Conservation (phyloP, 2,797 vertebrate species). For the Artibeus lituratus region DNA sequence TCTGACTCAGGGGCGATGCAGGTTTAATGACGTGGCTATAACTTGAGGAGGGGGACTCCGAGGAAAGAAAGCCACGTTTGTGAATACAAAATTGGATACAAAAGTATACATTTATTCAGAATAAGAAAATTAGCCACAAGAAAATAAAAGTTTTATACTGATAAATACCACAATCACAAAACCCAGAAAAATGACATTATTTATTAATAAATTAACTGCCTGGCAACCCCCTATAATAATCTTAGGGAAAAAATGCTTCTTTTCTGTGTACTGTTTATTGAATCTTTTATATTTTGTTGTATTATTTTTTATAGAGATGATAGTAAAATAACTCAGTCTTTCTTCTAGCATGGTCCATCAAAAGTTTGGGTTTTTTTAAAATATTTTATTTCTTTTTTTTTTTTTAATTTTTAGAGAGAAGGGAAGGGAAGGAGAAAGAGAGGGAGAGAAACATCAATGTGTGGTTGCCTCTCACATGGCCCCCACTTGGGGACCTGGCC, state of each 20-base stretch:
- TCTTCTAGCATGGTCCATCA: not conserved
- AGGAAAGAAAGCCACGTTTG: not conserved
- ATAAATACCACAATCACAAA: not conserved
- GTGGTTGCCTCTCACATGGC: too few relatives aligned
- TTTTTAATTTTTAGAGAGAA: too few relatives aligned
- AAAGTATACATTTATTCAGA: not conserved
- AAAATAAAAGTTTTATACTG: not conserved
- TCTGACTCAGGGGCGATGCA: not conserved
- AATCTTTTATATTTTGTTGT: not conserved
- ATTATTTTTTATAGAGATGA: not conserved
- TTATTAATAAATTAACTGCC: not conserved
- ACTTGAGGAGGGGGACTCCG: not conserved
- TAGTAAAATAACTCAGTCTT: not conserved
- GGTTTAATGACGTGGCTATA: not conserved
- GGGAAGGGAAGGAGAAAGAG: too few relatives aligned
- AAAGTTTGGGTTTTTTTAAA: not conserved
- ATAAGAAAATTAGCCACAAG: not conserved
- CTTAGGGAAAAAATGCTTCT: not conserved
- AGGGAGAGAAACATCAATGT: too few relatives aligned
- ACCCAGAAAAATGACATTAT: not conserved
- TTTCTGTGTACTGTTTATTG: not conserved
- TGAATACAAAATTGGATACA: not conserved
- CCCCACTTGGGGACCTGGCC: too few relatives aligned
- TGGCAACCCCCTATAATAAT: not conserved
- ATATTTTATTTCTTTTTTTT: too few relatives aligned